Percentiles rank a stretch among this genome's conserved stretches.
These are phyloP conservation scores for Dipodomys ordii DNA, from an alignment of 2,113 vertebrate species.

Conservation along the genomic window DNA sequence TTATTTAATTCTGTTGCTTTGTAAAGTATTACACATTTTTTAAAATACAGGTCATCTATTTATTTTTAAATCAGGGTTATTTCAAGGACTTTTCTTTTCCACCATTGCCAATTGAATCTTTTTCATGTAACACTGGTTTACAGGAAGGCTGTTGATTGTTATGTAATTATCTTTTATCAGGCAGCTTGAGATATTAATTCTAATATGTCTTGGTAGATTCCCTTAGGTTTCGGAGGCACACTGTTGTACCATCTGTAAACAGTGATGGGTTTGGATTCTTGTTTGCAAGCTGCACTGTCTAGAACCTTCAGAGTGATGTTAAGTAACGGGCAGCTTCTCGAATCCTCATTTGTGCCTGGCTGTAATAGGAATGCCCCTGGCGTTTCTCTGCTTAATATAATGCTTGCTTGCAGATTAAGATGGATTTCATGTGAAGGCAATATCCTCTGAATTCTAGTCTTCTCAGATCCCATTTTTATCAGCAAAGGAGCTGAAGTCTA, in stretches of 20 bases:
- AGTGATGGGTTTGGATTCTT: background rate
- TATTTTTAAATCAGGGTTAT: conserved; percentile 49
- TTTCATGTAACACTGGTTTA: conserved; percentile 12
- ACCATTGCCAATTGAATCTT: conserved; percentile 18
- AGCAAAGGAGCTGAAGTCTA: conserved; percentile 50
- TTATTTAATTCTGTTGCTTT: conserved; percentile 33
- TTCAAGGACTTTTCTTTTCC: conserved; percentile 43
- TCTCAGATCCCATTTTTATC: conserved; percentile 63
- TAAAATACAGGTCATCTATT: background rate
- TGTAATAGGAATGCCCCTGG: conserved; percentile 20
- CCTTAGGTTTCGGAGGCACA: conserved; percentile 42
- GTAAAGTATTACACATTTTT: conserved; percentile 33
- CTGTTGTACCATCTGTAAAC: background rate
- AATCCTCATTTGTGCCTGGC: background rate
- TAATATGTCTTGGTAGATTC: conserved; percentile 9
- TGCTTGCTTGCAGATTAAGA: conserved; percentile 63
- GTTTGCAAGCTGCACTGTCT: conserved; percentile 19
- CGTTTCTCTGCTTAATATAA: conserved; percentile 39
- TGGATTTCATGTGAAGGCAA: conserved; percentile 58
- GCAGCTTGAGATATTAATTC: conserved; percentile 55
- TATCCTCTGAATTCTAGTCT: conserved; percentile 62
- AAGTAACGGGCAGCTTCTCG: background rate
- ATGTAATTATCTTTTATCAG: conserved; percentile 70
- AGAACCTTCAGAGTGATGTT: conserved; percentile 42
- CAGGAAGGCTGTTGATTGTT: conserved; percentile 69